Conservation (phyloP, 2,113 vertebrate species). For the Hippolais icterina region DNA sequence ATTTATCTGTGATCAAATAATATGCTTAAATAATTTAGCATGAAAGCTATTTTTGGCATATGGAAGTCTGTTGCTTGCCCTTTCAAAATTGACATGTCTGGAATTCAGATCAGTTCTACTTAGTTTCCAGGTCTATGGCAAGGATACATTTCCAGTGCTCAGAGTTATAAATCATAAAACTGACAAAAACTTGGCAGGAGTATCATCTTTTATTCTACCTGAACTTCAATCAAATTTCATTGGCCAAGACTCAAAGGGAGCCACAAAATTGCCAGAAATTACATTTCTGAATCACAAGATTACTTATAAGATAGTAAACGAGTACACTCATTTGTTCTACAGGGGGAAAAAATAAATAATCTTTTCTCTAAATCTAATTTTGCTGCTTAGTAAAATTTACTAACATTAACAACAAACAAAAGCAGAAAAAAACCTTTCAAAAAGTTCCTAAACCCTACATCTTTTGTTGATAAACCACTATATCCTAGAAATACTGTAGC, state of each 20-base stretch:
- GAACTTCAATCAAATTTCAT: conserved; percentile 27
- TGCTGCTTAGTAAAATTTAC: not conserved
- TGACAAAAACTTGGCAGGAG: conserved; percentile 47
- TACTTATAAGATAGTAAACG: not conserved
- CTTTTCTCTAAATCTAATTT: not conserved
- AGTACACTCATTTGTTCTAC: not conserved
- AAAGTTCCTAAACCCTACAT: not conserved
- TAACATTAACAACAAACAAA: not conserved
- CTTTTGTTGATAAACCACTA: not conserved
- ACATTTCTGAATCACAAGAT: not conserved
- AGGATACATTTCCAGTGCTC: not conserved
- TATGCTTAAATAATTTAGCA: not conserved
- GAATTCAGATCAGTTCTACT: conserved; percentile 19
- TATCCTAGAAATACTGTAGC: not conserved
- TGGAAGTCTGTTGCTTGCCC: conserved; percentile 58
- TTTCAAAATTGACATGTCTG: conserved; percentile 24
- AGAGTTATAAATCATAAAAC: conserved; percentile 33
- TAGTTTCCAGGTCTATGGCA: conserved; percentile 4
- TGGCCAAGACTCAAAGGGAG: not conserved
- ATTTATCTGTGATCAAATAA: not conserved
- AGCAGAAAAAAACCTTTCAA: not conserved
- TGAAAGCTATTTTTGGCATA: conserved; percentile 52
- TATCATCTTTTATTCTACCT: not conserved
- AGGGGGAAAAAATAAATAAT: not conserved
- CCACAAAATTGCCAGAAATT: not conserved